phyloP scores from a whole-genome alignment of 2,888 invertebrate genomes.

The Apotomis betuletana region DNA sequence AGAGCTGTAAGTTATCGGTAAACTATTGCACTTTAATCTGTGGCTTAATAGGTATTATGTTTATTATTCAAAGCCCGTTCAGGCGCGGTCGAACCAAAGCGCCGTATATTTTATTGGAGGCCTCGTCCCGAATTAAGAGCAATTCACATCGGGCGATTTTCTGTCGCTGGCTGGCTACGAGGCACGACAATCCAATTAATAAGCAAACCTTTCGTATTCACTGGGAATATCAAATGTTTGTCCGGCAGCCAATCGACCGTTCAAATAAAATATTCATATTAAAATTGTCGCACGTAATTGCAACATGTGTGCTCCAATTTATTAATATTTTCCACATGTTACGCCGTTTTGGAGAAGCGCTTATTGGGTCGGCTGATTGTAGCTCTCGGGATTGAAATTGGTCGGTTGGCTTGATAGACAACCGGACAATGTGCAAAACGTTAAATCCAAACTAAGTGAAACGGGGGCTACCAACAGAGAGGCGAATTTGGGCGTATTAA shows the following conservation, averaged over 20 bases:
- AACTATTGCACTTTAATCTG: conserved; percentile 41
- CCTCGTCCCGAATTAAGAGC: conserved; percentile 68
- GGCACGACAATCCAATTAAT: conserved; percentile 78
- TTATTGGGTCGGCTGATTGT: conserved; percentile 1
- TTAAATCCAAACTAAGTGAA: not conserved
- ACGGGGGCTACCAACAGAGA: too few relatives aligned
- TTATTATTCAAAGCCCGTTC: conserved; percentile 64
- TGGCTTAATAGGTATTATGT: conserved; percentile 53
- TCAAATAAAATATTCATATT: conserved; percentile 78
- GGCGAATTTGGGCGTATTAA: too few relatives aligned
- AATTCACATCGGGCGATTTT: conserved; percentile 73
- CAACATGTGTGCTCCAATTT: conserved; percentile 45
- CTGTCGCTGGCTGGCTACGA: conserved; percentile 59
- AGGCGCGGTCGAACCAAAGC: conserved; percentile 57
- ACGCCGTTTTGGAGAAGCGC: conserved; percentile 15
- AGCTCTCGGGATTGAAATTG: not conserved
- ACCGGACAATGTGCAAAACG: too few relatives aligned
- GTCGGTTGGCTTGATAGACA: not conserved
- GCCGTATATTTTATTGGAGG: conserved; percentile 65
- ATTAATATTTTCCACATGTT: conserved; percentile 33
- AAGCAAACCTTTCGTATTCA: conserved; percentile 77
- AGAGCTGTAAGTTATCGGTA: conserved; percentile 2
- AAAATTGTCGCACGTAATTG: conserved; percentile 66
- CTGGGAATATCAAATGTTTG: conserved; percentile 77
- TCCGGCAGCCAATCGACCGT: conserved; percentile 64